phyloP scores from a whole-genome alignment of 2,797 vertebrate genomes.

The Cygnus olor region DNA sequence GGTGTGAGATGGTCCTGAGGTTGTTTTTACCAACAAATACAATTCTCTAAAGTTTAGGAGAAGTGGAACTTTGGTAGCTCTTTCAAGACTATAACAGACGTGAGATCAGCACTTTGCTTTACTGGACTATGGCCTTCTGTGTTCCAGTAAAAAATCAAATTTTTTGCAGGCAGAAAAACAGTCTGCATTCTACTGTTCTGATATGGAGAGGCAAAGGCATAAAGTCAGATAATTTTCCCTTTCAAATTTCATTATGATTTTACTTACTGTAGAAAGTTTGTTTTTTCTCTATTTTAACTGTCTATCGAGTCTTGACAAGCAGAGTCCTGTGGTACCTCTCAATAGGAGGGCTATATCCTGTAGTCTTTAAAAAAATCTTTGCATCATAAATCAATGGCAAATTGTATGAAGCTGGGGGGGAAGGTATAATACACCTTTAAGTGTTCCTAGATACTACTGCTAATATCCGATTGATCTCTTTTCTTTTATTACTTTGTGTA shows the following conservation, averaged over 20 bases:
- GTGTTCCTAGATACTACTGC: background rate
- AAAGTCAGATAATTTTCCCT: background rate
- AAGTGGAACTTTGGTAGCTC: background rate
- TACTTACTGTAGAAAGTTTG: background rate
- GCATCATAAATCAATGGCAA: background rate
- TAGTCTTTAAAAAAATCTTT: background rate
- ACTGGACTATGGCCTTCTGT: background rate
- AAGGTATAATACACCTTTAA: background rate
- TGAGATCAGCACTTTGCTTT: background rate
- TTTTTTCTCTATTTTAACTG: background rate
- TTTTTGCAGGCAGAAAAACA: background rate
- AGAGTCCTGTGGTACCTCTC: background rate
- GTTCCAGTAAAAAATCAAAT: background rate
- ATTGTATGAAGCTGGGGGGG: background rate
- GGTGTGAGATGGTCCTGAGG: background rate
- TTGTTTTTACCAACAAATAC: background rate
- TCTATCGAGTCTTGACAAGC: background rate
- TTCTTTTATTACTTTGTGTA: background rate
- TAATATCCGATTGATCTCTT: background rate
- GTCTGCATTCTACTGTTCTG: background rate
- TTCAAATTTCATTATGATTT: background rate
- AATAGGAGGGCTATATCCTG: background rate
- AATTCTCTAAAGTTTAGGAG: background rate
- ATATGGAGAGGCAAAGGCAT: background rate
- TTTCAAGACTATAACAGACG: background rate